Evolutionary conservation across 2,113 vertebrate genomes (phyloP), one percentile per base, ranked within the genome.

Genomic region (Mugil cephalus): DNA sequence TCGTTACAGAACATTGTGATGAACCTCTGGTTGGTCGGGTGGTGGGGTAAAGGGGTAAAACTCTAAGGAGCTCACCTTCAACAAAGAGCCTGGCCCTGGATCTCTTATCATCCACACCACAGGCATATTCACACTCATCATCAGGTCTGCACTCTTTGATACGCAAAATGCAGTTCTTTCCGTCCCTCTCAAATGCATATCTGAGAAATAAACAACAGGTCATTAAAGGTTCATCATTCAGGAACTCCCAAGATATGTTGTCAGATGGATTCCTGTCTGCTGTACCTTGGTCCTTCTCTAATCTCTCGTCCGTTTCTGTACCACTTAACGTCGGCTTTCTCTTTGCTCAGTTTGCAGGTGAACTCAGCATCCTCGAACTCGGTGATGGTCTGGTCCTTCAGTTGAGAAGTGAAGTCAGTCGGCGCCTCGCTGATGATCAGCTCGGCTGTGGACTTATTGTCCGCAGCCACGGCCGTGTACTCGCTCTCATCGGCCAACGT

Each of bases 51-150:
- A n/a, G 24, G 24, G 24, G 24, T 30, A 30, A 30, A 30, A 30
- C 24, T 30, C 24, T 30, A 5, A 30, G 24, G 24, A 69, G 11
- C 52, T 48, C 90, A 96, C 98, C 98, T 94, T 99, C 98, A 82
- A 99, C 98, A 86, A 99, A 99, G 61, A 99, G 96, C 70, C 96
- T 94, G 64, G 98, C 98, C 79, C 95, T 95, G 59, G 97, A 96
- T 82, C 93, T 95, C 71, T 96, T 96, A 17, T 99, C 97, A 17
- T 98, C 97, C 14, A 99, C 95, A 10, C 97, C 98, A 82, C 98
- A 99, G 48, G 97, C 95, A 78, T 99, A 99, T 93, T 99, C 98
- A 90, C 98, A 98, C 70, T 99, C 98, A 84, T 99, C 98, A 40
- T 99, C 95, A 13, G 95, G 94, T 89, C 98, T 92, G 85, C 98